Conservation (phyloP, 2,113 vertebrate species). For the Oryzias melastigma region DNA sequence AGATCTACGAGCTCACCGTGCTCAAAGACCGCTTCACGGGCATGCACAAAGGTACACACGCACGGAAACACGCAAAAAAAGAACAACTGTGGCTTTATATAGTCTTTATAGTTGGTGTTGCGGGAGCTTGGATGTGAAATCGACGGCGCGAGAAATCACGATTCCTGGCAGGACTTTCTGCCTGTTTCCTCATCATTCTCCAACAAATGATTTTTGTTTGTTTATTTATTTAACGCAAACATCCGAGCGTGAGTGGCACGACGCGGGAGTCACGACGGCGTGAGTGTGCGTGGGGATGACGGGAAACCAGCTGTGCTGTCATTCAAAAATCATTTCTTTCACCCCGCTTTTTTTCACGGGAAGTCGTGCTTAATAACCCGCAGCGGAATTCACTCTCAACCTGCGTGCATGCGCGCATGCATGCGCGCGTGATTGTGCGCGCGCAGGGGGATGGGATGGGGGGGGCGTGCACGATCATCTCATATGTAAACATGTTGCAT, state of each 20-base stretch:
- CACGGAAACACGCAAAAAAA: background rate
- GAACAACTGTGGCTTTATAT: conserved; percentile 28
- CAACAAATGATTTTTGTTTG: no score
- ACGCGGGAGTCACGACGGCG: conserved; percentile 65
- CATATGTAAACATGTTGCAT: no score
- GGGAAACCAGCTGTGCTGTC: conserved; percentile 41
- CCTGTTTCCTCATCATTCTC: background rate
- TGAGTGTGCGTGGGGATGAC: conserved; percentile 38
- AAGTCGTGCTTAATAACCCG: conserved; percentile 51
- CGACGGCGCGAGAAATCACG: conserved; percentile 7
- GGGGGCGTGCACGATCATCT: conserved; percentile 35
- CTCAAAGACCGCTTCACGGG: conserved; percentile 99
- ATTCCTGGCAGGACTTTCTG: conserved; percentile 27
- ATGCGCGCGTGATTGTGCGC: conserved; percentile 20
- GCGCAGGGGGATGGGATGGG: background rate
- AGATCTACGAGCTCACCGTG: conserved; percentile 99
- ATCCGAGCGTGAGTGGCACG: conserved; percentile 46
- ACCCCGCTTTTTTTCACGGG: conserved; percentile 49
- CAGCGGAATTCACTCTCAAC: conserved; percentile 37
- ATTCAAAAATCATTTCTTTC: conserved; percentile 55
- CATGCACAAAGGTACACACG: conserved; percentile 95
- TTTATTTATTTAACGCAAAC: conserved; percentile 20
- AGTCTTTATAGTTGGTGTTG: conserved; percentile 28
- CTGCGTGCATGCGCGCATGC: conserved; percentile 42
- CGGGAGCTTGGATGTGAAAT: conserved; percentile 15